Evolutionary conservation across 2,888 invertebrate species (phyloP), one percentile per base, ranked within the genome.

Genomic region (Gymnoscelis rufifasciata): DNA sequence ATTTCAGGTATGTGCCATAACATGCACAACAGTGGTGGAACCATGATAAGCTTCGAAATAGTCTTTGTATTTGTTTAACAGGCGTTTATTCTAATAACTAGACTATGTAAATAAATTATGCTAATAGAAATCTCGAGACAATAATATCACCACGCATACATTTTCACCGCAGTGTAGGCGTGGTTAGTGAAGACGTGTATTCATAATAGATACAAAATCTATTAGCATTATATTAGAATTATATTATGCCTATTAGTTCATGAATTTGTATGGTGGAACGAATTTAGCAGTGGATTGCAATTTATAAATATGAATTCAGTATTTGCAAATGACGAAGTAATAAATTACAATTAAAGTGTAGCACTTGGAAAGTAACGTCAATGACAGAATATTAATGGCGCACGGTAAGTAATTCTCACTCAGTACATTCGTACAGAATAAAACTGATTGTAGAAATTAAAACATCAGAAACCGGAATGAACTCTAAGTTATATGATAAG

Each of bases 401-500:
- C 69, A 62, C 39, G 30, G 33, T 36, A 44, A 38, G 38, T 41
- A 44, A 51, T 72, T 69, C 66, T 66, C 62, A 60, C 66, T 66
- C 62, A 60, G 68, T 74, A 74, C 43, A 75, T 74, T 68, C 65
- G 54, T 52, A 57, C 59, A 74, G 72, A 76, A 78, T 71, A 57
- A 64, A 52, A 50, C 59, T 62, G 64, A 73, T 74, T 74, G 76
- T 76, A 79, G 73, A 11, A 28, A 28, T 11, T 12, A 12, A 13
- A 13, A 71, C 73, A 73, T 66, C 69, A 68, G 71, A 64, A 71
- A 72, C 66, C 71, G 68, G 68, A 64, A 58, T 59, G 67, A 51
- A 64, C 52, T 61, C n/a, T 13, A n/a, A 33, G 15, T 15, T 33
- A 1, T 14, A 13, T 7, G 29, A 30, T 30, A 7, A 30, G 29